These are phyloP conservation scores for Crotalus horridus DNA, from an alignment of 2,113 vertebrate species.

Conservation along the genomic window DNA sequence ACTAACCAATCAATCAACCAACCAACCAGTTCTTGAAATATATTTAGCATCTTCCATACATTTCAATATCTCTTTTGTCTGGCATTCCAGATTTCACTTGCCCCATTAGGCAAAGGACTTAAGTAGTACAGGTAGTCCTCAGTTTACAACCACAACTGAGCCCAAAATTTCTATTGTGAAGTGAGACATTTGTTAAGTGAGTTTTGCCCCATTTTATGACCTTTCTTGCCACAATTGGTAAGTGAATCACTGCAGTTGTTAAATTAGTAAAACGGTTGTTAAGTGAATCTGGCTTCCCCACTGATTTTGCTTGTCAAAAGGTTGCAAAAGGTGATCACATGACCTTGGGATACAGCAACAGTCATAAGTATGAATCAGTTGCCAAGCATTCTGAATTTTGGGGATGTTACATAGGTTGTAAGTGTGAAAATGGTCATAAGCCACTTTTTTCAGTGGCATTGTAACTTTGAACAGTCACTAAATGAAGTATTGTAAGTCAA, in stretches of 20 bases:
- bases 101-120: neutral
- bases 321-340: neutral
- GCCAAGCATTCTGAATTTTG: neutral
- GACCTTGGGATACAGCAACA: too few relatives aligned
- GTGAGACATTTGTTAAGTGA: neutral
- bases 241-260: neutral
- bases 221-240: neutral
- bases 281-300: neutral
- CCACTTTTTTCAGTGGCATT: too few relatives aligned
- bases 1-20: neutral
- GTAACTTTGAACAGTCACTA: too few relatives aligned
- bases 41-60: neutral
- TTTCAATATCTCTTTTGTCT: neutral
- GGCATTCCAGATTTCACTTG: neutral
- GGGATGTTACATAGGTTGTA: too few relatives aligned
- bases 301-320: neutral
- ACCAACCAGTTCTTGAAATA: neutral
- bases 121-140: neutral
- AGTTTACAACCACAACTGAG: neutral
- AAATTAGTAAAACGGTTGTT: neutral
- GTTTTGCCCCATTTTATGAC: neutral
- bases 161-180: neutral
- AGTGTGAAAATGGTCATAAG: too few relatives aligned
- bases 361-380: neutral
- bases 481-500: too few relatives aligned